Conservation (phyloP, 2,888 invertebrate species). For the Synergus gifuensis region DNA sequence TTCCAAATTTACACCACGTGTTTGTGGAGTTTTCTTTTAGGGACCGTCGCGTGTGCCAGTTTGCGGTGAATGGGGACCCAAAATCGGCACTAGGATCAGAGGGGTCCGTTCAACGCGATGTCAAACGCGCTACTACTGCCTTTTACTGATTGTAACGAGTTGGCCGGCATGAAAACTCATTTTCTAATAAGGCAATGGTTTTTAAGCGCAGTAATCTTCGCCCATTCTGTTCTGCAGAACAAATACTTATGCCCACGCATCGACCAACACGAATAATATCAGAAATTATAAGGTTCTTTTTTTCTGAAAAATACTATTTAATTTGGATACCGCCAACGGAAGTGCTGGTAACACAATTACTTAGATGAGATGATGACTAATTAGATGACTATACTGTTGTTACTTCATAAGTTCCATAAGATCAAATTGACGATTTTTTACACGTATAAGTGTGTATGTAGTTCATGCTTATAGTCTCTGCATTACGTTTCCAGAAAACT, state of each 20-base stretch:
- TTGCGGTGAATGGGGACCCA: neutral
- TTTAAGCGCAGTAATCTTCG: constrained; percentile 49
- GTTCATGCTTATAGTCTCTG: neutral
- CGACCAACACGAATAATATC: constrained; percentile 15
- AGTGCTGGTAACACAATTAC: constrained; percentile 16
- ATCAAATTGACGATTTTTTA: constrained; percentile 7
- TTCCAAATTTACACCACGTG: neutral
- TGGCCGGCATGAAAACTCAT: constrained; percentile 58
- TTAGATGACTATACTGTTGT: constrained; percentile 1
- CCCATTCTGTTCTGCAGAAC: constrained; percentile 40
- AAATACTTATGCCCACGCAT: constrained; percentile 28
- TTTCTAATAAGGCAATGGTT: constrained; percentile 62
- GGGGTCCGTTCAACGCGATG: constrained; percentile 64
- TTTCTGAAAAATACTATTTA: neutral
- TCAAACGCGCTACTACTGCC: constrained; percentile 66
- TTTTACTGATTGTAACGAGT: constrained; percentile 57
- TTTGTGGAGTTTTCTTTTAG: neutral
- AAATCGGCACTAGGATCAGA: constrained; percentile 17
- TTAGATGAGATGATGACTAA: too few species aligned
- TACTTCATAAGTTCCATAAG: constrained; percentile 10
- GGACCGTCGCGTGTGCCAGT: neutral
- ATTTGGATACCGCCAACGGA: constrained; percentile 6
- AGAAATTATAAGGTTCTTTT: neutral
- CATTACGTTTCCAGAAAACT: neutral
- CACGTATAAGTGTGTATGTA: neutral